phyloP scores from a whole-genome alignment of 2,888 invertebrate genomes.

The Scelioninae gen. 1 region DNA sequence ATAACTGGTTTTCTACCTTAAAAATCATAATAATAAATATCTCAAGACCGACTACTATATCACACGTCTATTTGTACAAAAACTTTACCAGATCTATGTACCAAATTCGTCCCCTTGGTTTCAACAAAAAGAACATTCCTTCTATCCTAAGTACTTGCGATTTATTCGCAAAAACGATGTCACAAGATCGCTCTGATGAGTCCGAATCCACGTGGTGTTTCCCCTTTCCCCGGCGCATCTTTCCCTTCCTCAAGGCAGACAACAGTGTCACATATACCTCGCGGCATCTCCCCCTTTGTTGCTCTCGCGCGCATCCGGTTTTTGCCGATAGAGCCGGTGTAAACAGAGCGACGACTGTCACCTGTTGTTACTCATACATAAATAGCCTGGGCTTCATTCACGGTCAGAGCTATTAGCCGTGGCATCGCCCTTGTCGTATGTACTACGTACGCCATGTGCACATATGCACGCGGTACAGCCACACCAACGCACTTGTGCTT shows the following conservation, averaged over 20 bases:
- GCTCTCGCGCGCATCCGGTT: conserved; percentile 64
- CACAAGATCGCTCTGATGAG: not conserved
- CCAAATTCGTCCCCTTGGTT: no score
- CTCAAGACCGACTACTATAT: no score
- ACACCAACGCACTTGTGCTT: conserved; percentile 39
- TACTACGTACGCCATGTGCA: conserved; percentile 60
- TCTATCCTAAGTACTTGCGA: no score
- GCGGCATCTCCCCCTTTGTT: conserved; percentile 36
- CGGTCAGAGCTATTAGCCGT: conserved; percentile 73
- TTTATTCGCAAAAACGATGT: not conserved
- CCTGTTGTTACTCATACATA: conserved; percentile 80
- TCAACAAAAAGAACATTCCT: no score
- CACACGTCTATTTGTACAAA: no score
- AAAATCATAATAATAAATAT: no score
- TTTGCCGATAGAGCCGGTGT: conserved; percentile 77
- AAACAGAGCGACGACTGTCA: conserved; percentile 77
- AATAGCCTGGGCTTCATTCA: conserved; percentile 79
- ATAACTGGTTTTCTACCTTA: no score
- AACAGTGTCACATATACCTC: conserved; percentile 13
- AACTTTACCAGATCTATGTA: no score
- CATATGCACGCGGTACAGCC: conserved; percentile 37
- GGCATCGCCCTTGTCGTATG: conserved; percentile 70
- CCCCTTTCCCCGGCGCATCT: conserved; percentile 21
- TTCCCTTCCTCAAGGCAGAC: conserved; percentile 23
- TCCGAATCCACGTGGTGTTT: conserved; percentile 29